phyloP scores from a whole-genome alignment of 2,888 invertebrate genomes.

The Anthophora plumipes region DNA sequence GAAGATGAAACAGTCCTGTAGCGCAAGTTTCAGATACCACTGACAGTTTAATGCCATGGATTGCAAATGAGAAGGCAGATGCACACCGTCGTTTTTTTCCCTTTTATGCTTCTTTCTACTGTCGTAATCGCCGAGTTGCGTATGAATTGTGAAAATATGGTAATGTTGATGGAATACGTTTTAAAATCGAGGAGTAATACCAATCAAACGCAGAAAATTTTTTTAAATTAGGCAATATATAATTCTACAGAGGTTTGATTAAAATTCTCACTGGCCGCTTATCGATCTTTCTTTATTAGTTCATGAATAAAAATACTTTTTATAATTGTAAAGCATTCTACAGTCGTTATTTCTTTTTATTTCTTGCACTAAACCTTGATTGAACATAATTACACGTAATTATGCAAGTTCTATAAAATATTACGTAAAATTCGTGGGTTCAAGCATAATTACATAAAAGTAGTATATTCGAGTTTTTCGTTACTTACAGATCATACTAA shows the following conservation, averaged over 20 bases:
- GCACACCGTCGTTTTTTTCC: background rate
- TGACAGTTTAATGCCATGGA: slow-evolving; percentile 23
- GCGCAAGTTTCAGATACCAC: background rate
- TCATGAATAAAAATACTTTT: no score
- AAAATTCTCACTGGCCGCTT: no score
- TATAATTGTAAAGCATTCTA: no score
- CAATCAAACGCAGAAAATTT: no score
- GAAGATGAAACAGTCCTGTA: background rate
- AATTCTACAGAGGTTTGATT: no score
- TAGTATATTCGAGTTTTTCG: background rate
- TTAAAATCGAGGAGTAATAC: no score
- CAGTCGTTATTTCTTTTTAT: no score
- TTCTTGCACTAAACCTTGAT: background rate
- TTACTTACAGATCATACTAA: background rate
- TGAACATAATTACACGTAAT: background rate
- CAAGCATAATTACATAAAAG: background rate
- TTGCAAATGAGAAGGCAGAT: background rate
- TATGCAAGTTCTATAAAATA: background rate
- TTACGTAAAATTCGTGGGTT: background rate
- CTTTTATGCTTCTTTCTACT: background rate
- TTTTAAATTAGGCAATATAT: no score
- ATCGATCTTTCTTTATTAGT: no score
- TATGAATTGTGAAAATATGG: background rate
- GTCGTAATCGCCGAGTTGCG: background rate
- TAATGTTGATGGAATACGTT: background rate